Evolutionary conservation across 92 coral and sea anemone genomes (phyloP), one percentile per base, ranked within the genome.

Genomic region (Parazoanthus swiftii): DNA sequence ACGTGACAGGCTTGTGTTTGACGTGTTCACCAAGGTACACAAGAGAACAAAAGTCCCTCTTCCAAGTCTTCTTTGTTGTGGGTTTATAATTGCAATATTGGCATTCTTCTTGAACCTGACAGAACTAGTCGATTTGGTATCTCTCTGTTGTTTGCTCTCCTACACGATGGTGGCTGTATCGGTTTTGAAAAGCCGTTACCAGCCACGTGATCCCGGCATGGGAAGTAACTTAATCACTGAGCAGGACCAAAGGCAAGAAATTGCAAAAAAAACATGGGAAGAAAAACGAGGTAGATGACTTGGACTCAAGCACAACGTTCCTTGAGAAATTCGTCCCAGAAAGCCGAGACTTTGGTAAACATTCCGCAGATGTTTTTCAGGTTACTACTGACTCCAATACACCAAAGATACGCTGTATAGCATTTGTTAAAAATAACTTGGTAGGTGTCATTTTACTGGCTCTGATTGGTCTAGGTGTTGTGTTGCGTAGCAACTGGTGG

Each of bases 91-190:
- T 67, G 91, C 93, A 74, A 0, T 96, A 3, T 86, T 93, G 36
- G 96, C 95, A 59, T 37, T 94, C 50, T 76, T 91, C 46, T 82
- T 96, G 67, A 88, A 96, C 35, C 88, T 94, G 86, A 77, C 5
- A 20, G 88, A 80, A 26, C 88, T 96, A 59, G 94, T 92, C 8
- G 98, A 96, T 70, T 81, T 96, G 91, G 90, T 96, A n/a, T 88
- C 94, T 6, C 85, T 96, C 4, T 80, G 90, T 39, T 88, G 96
- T 13, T 82, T 93, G 15, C 70, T 91, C 0, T 85, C 95, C 1
- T 96, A 94, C 85, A 93, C 95, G 8, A 89, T 89, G 89, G 98
- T 96, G 43, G 86, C 98, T 20, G 8, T 93, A 42, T 89, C 95
- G 29, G 98, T 96, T 8, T 50, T 96, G 33, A 78, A 94, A 2